Conservation (phyloP, 1,140 invertebrate genomes). For the Drosophila azteca region DNA sequence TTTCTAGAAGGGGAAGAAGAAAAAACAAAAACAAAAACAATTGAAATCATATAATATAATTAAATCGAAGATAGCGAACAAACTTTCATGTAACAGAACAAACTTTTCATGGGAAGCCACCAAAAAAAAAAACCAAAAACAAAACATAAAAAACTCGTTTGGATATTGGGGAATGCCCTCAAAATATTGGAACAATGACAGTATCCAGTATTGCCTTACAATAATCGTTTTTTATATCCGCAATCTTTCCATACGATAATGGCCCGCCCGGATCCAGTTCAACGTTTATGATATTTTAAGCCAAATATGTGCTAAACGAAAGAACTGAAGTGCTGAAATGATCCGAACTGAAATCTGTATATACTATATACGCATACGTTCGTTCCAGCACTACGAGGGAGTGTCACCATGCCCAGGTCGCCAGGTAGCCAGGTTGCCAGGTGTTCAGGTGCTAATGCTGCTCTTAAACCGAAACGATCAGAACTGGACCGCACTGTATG, state of each 20-base stretch:
- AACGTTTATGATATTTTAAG: slow-evolving; percentile 37
- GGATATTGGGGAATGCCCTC: slow-evolving; percentile 8
- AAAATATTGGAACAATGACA: slow-evolving; percentile 36
- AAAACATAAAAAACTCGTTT: too few species aligned
- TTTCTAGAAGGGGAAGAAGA: slow-evolving; percentile 1
- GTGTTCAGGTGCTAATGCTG: slow-evolving; percentile 26
- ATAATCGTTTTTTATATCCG: slow-evolving; percentile 41
- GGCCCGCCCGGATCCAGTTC: slow-evolving; percentile 25
- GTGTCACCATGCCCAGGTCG: slow-evolving; percentile 6
- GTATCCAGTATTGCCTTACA: slow-evolving; percentile 34
- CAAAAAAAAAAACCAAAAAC: slow-evolving; percentile 5
- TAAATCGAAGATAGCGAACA: slow-evolving; percentile 23
- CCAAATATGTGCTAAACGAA: slow-evolving; percentile 36
- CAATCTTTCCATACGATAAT: slow-evolving; percentile 22
- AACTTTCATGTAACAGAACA: slow-evolving; percentile 23
- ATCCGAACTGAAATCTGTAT: slow-evolving; percentile 14
- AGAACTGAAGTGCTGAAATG: slow-evolving; percentile 11
- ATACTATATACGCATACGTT: too few species aligned
- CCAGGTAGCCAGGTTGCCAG: slow-evolving; percentile 27
- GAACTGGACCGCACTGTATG: slow-evolving; percentile 17
- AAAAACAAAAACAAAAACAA: not conserved
- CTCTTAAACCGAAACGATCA: not conserved
- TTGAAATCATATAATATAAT: slow-evolving; percentile 25
- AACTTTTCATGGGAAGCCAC: slow-evolving; percentile 6
- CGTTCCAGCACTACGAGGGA: slow-evolving; percentile 8